Evolutionary conservation across 2,797 vertebrate species (phyloP).

Genomic region (Sus cebifrons): DNA sequence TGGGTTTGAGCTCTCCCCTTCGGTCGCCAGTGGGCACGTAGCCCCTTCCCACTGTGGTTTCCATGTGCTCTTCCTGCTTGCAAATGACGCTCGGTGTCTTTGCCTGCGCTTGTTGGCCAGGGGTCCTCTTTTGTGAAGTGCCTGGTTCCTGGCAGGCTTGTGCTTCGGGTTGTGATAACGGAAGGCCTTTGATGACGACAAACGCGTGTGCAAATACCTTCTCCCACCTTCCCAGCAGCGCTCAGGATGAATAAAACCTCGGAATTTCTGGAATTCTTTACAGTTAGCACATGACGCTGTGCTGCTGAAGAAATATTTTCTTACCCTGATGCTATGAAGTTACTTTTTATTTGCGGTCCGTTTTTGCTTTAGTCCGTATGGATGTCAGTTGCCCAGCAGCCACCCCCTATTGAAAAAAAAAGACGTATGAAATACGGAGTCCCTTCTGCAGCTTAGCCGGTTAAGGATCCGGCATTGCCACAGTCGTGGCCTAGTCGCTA

Average conservation of each 20-base stretch:
- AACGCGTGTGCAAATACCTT: fast-evolving
- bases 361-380: not conserved
- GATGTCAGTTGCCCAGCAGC: too few species aligned
- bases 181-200: fast-evolving
- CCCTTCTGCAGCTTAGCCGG: too few species aligned
- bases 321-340: not conserved
- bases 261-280: not conserved
- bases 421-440: too few species aligned
- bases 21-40: too few species aligned
- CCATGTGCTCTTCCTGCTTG: too few species aligned
- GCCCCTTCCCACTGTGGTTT: too few species aligned
- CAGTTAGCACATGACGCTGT: too few species aligned
- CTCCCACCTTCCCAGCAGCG: too few species aligned
- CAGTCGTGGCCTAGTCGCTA: too few species aligned
- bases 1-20: too few species aligned
- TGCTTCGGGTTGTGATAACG: fast-evolving
- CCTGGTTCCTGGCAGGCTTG: too few species aligned
- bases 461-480: too few species aligned
- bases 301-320: not conserved
- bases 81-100: fast-evolving
- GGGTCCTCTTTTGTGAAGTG: fast-evolving
- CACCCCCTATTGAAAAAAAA: not conserved
- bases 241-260: not conserved
- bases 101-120: fast-evolving
- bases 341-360: not conserved